Base-by-base conservation (phyloP, 2,113 vertebrate species). In the Sylvietta virens region DNA sequence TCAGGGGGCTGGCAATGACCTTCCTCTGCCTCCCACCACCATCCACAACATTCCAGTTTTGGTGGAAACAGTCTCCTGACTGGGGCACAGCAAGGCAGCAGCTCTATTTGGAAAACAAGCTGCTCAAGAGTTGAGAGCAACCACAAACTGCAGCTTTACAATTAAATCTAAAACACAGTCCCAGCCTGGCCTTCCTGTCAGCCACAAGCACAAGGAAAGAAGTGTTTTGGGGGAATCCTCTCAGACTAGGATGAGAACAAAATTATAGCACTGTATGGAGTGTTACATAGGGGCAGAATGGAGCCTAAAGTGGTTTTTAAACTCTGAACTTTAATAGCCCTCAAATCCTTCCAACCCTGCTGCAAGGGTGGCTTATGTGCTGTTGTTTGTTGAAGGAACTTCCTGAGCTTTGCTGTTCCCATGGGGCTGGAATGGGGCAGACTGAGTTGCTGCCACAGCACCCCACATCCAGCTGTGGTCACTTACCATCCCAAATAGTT, bases 101-200 rank as follows among this genome's bases (percentile, higher is more conserved):
- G 18, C 50, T 85, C 73, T 70, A 80, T 76, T 44, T 45, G 16
- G 65, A 95, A 95, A 94, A 77, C 48, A 45, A 81, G 14, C 62
- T 65, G 37, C 12, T 73, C 1, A 1, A 92, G 31, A 89, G n/a
- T 21, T 2, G 1, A 57, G 37, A 87, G 54, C 37, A 76, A 79
- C 70, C 89, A 92, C 93, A 85, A 94, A 95, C 48, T 61, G 42
- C 53, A 91, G 93, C 72, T 82, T 90, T 58, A 39, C 21, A 77
- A 42, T 9, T 54, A 58, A 69, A 80, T 10, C 42, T 21, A 42
- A 53, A 61, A 48, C 4, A 33, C 8, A 24, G 62, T 19, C 39
- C 61, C 74, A 71, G 37, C 31, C 53, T 81, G 24, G 21, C 35
- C 37, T 70, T 80, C 66, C 73, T 35, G 50, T 23, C 48, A 76